Base-by-base conservation (phyloP, 2,797 vertebrate species). In the Platalea minor region DNA sequence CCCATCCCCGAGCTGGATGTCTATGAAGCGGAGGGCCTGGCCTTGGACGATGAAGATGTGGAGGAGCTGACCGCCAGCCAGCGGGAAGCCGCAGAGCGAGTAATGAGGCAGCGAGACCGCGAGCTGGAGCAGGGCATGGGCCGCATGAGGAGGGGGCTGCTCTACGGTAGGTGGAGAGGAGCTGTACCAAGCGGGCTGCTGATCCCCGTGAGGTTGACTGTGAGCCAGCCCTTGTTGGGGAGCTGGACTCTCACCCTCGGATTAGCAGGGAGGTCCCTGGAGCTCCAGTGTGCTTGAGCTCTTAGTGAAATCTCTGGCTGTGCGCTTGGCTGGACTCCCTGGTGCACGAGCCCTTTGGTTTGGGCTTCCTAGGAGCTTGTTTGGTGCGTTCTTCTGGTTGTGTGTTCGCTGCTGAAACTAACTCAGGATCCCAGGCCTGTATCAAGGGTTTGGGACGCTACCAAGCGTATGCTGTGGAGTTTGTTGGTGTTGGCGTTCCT, bases 51-150 rank as follows among this genome's bases (percentile, higher is more conserved):
- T 0, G 99, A 99, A 31, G 99, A 99, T 0, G 91, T 99, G 74
- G 99, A 99, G 7, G 99, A 99, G 89, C 97, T 99, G 91, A 99
- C 99, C 0, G 99, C 99, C 13, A 99, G 99, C 70, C 99, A 99
- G 84, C 97, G 99, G 20, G 99, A 99, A 0, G 99, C 99, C 0
- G 99, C 99, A 0, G 99, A 99, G 95, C 98, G 99, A 61, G 99
- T 96, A 19, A 99, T 99, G 99, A 98, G 98, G 53, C 98, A 98
- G 88, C 98, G 99, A 5, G 99, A 99, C 97, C 95, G 98, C 0
- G 99, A 99, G 96, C 98, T 98, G 67, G 98, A 98, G 23, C 84
- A 98, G 39, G 98, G 98, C 24, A 84, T 98, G 93, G 99, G 99
- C 25, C 98, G 99, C 24, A 99, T 99, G 97, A 98, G 98, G 70